Percentiles rank a stretch among this genome's conserved stretches.
Evolutionary conservation across 2,797 vertebrate genomes (phyloP).

Genomic region (Psittacula echo): DNA sequence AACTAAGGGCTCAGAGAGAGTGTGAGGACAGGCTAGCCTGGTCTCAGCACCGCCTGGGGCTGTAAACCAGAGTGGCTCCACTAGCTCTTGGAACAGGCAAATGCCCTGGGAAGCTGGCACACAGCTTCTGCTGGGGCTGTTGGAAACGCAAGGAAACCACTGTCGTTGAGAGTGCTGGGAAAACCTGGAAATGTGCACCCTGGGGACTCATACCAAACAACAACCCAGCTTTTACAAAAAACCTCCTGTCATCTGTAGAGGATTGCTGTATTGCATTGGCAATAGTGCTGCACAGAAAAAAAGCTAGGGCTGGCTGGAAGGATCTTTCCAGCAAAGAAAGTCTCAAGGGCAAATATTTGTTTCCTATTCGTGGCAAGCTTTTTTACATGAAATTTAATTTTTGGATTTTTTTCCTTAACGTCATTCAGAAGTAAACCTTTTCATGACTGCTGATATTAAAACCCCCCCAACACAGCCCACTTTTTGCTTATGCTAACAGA

Average conservation of each 20-base stretch:
- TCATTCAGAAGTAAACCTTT: neutral
- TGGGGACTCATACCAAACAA: neutral
- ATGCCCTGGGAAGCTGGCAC: neutral
- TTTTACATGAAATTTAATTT: neutral
- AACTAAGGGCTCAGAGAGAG: neutral
- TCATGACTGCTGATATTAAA: neutral
- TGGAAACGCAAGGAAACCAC: neutral
- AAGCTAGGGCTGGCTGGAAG: neutral
- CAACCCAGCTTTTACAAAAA: neutral
- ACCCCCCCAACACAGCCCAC: neutral
- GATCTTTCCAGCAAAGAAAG: neutral
- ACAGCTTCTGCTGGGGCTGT: neutral
- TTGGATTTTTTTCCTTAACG: neutral
- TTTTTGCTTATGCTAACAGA: neutral
- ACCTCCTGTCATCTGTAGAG: neutral
- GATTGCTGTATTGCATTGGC: neutral
- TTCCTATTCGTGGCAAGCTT: neutral
- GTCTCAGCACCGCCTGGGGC: neutral
- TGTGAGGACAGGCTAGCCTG: neutral
- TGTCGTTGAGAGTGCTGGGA: neutral
- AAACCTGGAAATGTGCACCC: neutral
- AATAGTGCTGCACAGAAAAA: neutral
- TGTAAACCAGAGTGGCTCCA: neutral
- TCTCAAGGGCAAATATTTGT: neutral
- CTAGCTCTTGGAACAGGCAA: neutral